A percentile compares a stretch with the other conserved stretches of the same genome.
These are phyloP conservation scores for Masnerella sp. DNA, from an alignment of 2,888 invertebrate species.

Conservation along the genomic window DNA sequence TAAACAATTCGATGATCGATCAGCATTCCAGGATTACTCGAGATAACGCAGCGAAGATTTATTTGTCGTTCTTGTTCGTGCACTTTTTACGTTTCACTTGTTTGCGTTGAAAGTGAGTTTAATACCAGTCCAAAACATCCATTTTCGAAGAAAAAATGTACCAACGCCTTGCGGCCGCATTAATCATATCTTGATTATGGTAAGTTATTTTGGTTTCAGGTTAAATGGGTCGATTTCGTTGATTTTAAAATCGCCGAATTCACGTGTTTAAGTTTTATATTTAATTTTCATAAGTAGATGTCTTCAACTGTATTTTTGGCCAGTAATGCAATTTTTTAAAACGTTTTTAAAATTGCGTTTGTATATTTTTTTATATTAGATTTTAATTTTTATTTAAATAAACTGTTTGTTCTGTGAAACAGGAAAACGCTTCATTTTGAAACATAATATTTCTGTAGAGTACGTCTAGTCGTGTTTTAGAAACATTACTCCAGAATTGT, in stretches of 20 bases:
- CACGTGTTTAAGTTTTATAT: too few relatives aligned
- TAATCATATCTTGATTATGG: not conserved
- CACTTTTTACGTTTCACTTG: constrained; percentile 10
- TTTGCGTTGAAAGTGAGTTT: constrained; percentile 20
- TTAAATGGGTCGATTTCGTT: not conserved
- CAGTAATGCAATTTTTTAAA: too few relatives aligned
- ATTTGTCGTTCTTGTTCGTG: constrained; percentile 8
- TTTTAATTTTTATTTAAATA: too few relatives aligned
- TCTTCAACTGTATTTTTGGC: too few relatives aligned
- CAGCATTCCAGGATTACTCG: constrained; percentile 26
- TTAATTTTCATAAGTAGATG: too few relatives aligned
- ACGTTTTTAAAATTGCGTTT: too few relatives aligned
- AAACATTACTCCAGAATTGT: too few relatives aligned
- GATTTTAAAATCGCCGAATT: constrained; percentile 1
- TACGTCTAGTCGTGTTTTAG: too few relatives aligned
- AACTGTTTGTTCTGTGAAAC: too few relatives aligned
- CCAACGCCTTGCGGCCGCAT: not conserved
- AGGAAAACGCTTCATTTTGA: too few relatives aligned
- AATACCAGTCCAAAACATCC: not conserved
- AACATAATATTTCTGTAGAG: too few relatives aligned
- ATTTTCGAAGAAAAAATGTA: not conserved
- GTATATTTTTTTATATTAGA: too few relatives aligned
- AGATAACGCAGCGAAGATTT: constrained; percentile 19
- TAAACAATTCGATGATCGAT: constrained; percentile 44
- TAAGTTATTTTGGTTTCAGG: not conserved